Conservation (phyloP, 2,888 invertebrate species). For the Meiosimyza platycephala region DNA sequence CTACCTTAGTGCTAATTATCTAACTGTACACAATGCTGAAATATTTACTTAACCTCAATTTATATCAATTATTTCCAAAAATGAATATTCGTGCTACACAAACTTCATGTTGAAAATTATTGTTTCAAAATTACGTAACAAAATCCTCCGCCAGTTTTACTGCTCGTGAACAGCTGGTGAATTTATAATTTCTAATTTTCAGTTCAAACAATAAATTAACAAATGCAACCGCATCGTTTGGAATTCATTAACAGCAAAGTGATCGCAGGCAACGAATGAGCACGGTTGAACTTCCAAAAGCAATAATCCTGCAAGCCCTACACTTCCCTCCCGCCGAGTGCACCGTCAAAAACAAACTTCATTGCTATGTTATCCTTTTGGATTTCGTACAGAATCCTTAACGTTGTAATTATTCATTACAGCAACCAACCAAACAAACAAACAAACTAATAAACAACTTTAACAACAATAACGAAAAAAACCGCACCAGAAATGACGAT, state of each 20-base stretch:
- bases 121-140: too few species aligned
- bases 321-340: not conserved
- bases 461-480: conserved; percentile 2
- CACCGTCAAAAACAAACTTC: conserved; percentile 4
- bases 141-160: too few species aligned
- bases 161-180: too few species aligned
- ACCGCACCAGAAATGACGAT: conserved; percentile 23
- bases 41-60: too few species aligned
- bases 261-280: not conserved
- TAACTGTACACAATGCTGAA: too few species aligned
- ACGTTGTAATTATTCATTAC: conserved; percentile 34
- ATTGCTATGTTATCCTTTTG: conserved; percentile 7
- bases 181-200: not conserved
- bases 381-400: conserved; percentile 19
- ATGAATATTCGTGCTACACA: too few species aligned
- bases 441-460: conserved; percentile 1
- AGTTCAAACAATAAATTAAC: conserved; percentile 15
- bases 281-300: not conserved
- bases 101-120: too few species aligned
- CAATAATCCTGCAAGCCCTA: not conserved
- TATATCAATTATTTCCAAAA: too few species aligned
- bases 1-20: too few species aligned
- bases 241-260: conserved; percentile 21
- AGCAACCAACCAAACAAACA: not conserved
- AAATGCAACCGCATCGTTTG: conserved; percentile 16